Conservation (phyloP, 37 sponge, comb jelly and placozoan species). For the Crambe crambe region DNA sequence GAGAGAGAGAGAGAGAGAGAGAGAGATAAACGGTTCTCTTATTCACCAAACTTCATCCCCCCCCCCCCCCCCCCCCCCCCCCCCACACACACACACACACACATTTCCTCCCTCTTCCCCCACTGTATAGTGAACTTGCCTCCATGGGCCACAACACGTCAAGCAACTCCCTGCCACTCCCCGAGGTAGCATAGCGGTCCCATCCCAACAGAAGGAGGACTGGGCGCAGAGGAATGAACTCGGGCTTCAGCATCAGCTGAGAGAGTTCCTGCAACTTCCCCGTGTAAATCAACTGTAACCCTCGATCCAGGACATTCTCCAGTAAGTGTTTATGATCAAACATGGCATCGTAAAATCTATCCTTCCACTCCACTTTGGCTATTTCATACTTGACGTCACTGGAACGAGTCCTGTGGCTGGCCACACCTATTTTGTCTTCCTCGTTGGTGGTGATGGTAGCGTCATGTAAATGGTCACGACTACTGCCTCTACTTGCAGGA, state of each 20-base stretch:
- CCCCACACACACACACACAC: too few species aligned
- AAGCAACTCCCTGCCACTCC: slow-evolving; percentile 72
- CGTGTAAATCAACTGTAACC: slow-evolving; percentile 59
- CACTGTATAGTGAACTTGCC: too few species aligned
- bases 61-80: too few species aligned
- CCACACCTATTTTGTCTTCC: neutral
- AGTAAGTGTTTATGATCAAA: slow-evolving; percentile 60
- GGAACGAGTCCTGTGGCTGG: too few species aligned
- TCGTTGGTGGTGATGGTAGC: neutral
- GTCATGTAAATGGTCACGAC: neutral
- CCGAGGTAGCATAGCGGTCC: slow-evolving; percentile 67
- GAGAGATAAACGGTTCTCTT: too few species aligned
- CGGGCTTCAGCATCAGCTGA: slow-evolving; percentile 44
- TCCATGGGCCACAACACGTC: slow-evolving; percentile 77
- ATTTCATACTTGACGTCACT: neutral
- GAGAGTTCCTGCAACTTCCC: slow-evolving; percentile 66
- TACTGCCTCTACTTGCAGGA: neutral
- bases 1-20: too few species aligned
- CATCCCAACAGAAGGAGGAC: slow-evolving; percentile 87
- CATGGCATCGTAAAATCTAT: slow-evolving; percentile 48
- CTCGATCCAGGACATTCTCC: slow-evolving; percentile 69
- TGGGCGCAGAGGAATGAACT: slow-evolving; percentile 66
- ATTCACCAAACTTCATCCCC: too few species aligned
- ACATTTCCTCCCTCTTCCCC: too few species aligned
- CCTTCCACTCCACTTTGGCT: slow-evolving; percentile 56